Base-by-base conservation (phyloP, 2,797 vertebrate species). In the Catostomus latipinnis region DNA sequence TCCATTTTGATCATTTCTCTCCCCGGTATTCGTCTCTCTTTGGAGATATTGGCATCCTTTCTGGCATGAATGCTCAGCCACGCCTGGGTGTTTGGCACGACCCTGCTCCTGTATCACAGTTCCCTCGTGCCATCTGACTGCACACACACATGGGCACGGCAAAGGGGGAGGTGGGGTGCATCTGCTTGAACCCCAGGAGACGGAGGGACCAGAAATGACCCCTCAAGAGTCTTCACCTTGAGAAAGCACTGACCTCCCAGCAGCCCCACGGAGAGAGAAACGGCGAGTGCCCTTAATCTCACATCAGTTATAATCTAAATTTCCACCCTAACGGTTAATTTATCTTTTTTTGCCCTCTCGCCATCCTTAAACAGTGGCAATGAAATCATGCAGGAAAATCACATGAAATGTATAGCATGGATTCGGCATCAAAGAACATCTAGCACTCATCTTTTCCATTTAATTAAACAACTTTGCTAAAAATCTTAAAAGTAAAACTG, bases 211-310 rank as follows among this genome's bases (percentile, higher is more conserved):
- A 66, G 8, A 77, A 69, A 61, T 66, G 75, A 68, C 57, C 68
- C 74, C 84, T 84, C 88, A 86, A 18, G 82, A 78, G 80, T 88
- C 87, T 83, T 94, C 92, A 93, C 92, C 93, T 94, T 94, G 91
- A 93, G 86, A 90, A 94, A 90, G 83, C 91, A 91, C 90, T 93
- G 93, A 94, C 91, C 93, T 92, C 88, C 80, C 87, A 83, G 90
- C 89, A 81, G 82, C 68, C 74, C 76, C 67, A 76, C 34, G 68
- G 66, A 81, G 65, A 81, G 75, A 75, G 81, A 76, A 71, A 72
- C 22, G 66, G 82, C 72, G 74, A 78, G 52, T 78, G 78, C 81
- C 79, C 71, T 84, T 50, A 34, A 60, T 80, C 83, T 57, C 67
- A 80, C 56, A 85, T 83, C 74, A 75, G 78, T 85, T 76, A 70